Base-by-base conservation (phyloP, 35 echinoderm and acorn worm genomes). In the Amphiura filiformis region DNA sequence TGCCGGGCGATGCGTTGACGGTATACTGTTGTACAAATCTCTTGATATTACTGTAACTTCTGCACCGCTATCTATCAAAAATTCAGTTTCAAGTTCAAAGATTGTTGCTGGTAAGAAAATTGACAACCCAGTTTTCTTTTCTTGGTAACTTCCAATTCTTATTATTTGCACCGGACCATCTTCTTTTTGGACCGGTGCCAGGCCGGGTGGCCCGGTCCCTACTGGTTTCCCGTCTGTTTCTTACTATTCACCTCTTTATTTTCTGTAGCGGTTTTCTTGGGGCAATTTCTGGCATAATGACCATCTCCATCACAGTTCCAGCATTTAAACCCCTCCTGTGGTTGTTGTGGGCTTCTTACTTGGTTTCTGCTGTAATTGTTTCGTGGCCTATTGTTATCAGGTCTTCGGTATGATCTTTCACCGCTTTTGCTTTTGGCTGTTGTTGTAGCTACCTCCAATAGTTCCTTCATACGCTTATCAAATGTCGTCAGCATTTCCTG, bases 61-160 rank as follows among this genome's bases (percentile, higher is more conserved):
- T 31, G 86, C 86, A 38, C 86, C 76, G 33, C 75, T 39, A 40
- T 88, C 86, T 1, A 80, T 76, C 0, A 80, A 31, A 80, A 88
- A 31, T 78, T 88, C 65, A 15, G 76, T 56, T 9, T 88, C 39
- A 12, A 49, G 14, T 13, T 0, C 39, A 37, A 44, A 39, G 9
- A 78, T 47, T 13, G 22, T 37, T 31, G 39, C 76, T 44, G 36
- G 35, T 39, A 80, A 1, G 31, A 88, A 41, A 26, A 31, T 32
- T 31, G 76, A 39, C 0, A 88, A 32, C 28, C 86, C 86, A 1
- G 5, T 9, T 41, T 37, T 23, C 0, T 76, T 44, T 7, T 44
- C 32, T 1, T 44, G 36, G 22, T n/a, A 34, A n/a, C n/a, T n/a
- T n/a, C n/a, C n/a, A n/a, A n/a, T n/a, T 34, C n/a, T n/a, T 12